Percentiles rank a stretch among this genome's conserved stretches.
Evolutionary conservation across 2,888 invertebrate species (phyloP).

Genomic region (Oxytorus armatus): DNA sequence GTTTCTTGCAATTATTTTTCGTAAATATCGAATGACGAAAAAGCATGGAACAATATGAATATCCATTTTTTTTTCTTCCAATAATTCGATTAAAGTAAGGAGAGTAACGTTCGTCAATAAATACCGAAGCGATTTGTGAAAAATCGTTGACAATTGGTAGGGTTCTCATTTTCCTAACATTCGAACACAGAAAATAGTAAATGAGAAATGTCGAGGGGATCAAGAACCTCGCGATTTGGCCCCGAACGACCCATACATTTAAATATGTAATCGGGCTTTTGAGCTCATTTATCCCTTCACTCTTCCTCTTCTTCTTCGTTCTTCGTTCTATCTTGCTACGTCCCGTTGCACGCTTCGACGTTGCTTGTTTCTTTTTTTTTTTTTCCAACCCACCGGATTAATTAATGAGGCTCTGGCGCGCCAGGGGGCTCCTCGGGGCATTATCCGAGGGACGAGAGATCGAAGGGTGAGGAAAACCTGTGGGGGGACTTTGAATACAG

Average conservation of each 20-base stretch:
- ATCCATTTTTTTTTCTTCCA: no score
- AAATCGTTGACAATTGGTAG: neutral
- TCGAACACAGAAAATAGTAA: neutral
- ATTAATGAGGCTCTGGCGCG: slow-evolving; percentile 76
- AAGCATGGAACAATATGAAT: no score
- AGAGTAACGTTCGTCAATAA: neutral
- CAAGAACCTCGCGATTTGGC: neutral
- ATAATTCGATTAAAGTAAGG: no score
- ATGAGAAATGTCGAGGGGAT: neutral
- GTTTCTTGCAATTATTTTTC: no score
- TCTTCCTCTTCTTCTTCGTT: slow-evolving; percentile 33
- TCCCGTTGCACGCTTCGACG: slow-evolving; percentile 44
- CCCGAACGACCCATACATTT: neutral
- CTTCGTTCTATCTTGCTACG: slow-evolving; percentile 38
- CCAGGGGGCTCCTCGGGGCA: slow-evolving; percentile 72
- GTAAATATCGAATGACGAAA: no score
- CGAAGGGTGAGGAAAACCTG: slow-evolving; percentile 48
- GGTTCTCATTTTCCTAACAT: neutral
- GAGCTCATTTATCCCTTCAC: slow-evolving; percentile 27
- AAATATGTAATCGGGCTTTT: slow-evolving; percentile 17
- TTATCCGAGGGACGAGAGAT: slow-evolving; percentile 70
- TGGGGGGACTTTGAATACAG: no score
- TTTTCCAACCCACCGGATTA: slow-evolving; percentile 75
- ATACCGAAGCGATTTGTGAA: neutral
- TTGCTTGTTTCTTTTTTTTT: slow-evolving; percentile 54